Evolutionary conservation across 2,888 invertebrate genomes (phyloP).

Genomic region (Dinocampus coccinellae): DNA sequence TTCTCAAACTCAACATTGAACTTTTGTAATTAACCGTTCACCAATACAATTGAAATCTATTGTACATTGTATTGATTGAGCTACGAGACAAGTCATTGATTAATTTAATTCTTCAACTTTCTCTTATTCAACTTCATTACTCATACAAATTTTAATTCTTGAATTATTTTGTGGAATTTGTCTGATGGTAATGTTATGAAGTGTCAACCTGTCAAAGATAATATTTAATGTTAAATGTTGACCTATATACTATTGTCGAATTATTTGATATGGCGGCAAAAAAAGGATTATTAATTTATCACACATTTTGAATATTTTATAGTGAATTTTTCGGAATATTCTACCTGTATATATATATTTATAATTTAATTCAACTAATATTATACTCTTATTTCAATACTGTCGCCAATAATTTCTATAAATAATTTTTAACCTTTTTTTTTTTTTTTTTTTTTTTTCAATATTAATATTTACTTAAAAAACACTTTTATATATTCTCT

Average conservation of each 20-base stretch:
- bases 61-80: slow-evolving; percentile 3
- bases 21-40: background rate
- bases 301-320: too few species aligned
- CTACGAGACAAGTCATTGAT: background rate
- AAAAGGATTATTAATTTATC: too few species aligned
- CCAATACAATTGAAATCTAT: background rate
- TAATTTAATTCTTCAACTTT: background rate
- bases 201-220: background rate
- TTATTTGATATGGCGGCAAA: too few species aligned
- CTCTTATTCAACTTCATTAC: background rate
- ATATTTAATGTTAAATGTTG: background rate
- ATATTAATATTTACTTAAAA: background rate
- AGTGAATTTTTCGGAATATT: too few species aligned
- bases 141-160: background rate
- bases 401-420: too few species aligned
- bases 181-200: background rate
- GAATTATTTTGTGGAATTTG: background rate
- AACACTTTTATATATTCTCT: background rate
- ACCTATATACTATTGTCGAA: background rate
- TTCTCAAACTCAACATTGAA: slow-evolving; percentile 27
- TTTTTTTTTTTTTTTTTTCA: background rate
- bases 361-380: background rate
- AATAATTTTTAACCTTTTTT: too few species aligned
- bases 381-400: background rate
- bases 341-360: too few species aligned